These are phyloP conservation scores for Dermolepida albohirtum DNA, from an alignment of 2,888 invertebrate genomes.

Conservation along the genomic window DNA sequence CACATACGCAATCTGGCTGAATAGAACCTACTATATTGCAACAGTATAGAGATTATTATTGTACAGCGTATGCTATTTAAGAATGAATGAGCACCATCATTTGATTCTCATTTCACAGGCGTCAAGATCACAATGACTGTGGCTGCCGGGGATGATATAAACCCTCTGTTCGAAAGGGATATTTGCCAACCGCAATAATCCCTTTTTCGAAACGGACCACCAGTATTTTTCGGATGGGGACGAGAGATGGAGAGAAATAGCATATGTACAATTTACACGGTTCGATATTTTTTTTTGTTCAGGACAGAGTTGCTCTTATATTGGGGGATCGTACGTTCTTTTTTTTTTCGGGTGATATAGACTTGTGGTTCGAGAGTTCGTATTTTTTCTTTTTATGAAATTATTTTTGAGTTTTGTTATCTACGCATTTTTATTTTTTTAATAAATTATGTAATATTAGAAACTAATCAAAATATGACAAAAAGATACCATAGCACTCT, in stretches of 20 bases:
- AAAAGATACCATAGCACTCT: too few relatives aligned
- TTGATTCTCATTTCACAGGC: constrained; percentile 59
- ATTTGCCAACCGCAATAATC: constrained; percentile 52
- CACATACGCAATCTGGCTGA: too few relatives aligned
- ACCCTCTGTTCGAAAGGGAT: constrained; percentile 50
- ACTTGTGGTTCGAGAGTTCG: not conserved
- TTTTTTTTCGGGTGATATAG: not conserved
- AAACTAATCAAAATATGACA: too few relatives aligned
- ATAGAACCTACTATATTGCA: too few relatives aligned
- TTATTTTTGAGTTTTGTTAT: not conserved
- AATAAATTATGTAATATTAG: too few relatives aligned
- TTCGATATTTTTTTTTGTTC: constrained; percentile 13
- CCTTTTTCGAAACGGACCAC: constrained; percentile 47
- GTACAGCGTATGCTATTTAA: constrained; percentile 7
- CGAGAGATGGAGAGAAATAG: not conserved
- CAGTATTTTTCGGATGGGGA: constrained; percentile 17
- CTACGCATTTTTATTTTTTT: too few relatives aligned
- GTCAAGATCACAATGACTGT: constrained; percentile 57
- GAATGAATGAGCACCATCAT: constrained; percentile 38
- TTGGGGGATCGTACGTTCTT: not conserved
- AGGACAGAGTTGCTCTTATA: too few relatives aligned
- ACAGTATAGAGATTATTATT: too few relatives aligned
- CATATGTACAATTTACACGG: constrained; percentile 32
- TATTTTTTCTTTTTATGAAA: constrained; percentile 1
- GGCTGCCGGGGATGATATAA: constrained; percentile 57